Conservation (phyloP, 1,140 invertebrate genomes). For the Aphelenchoides avenae region DNA sequence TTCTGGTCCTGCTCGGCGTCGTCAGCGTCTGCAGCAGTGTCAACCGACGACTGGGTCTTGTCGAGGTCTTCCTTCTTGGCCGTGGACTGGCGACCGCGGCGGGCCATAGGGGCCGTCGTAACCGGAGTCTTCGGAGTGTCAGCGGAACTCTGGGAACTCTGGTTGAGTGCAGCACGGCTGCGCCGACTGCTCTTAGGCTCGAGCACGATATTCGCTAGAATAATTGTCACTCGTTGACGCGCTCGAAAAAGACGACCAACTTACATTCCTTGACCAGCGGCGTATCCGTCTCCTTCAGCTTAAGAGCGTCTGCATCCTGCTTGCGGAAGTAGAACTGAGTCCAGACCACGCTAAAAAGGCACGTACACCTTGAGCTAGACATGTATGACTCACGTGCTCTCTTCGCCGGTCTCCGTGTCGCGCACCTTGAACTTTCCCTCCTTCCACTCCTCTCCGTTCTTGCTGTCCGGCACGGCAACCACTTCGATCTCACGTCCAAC, state of each 20-base stretch:
- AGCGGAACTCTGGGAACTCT: too few relatives aligned
- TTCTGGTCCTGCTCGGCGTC: too few relatives aligned
- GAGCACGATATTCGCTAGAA: slow-evolving; percentile 31
- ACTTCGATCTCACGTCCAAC: slow-evolving; percentile 23
- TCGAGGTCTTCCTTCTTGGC: too few relatives aligned
- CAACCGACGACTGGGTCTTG: too few relatives aligned
- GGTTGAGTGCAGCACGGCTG: slow-evolving; percentile 7
- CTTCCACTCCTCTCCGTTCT: slow-evolving; percentile 43
- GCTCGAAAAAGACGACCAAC: background rate
- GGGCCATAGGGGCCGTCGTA: background rate
- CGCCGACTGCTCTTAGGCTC: slow-evolving; percentile 15
- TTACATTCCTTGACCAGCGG: background rate
- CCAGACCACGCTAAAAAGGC: slow-evolving; percentile 42
- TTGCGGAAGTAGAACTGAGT: slow-evolving; percentile 37
- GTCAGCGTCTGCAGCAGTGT: too few relatives aligned
- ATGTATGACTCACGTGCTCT: slow-evolving; percentile 5
- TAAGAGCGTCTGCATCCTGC: too few relatives aligned
- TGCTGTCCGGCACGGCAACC: slow-evolving; percentile 25
- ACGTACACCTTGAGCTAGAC: too few relatives aligned
- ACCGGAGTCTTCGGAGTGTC: slow-evolving; percentile 1
- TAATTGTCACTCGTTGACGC: background rate
- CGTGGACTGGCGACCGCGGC: background rate
- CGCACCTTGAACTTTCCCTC: slow-evolving; percentile 35
- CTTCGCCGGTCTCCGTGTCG: slow-evolving; percentile 27
- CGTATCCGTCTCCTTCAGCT: slow-evolving; percentile 14